Evolutionary conservation across 92 coral and sea anemone species (phyloP).

Genomic region (Desmophyllum pertusum): DNA sequence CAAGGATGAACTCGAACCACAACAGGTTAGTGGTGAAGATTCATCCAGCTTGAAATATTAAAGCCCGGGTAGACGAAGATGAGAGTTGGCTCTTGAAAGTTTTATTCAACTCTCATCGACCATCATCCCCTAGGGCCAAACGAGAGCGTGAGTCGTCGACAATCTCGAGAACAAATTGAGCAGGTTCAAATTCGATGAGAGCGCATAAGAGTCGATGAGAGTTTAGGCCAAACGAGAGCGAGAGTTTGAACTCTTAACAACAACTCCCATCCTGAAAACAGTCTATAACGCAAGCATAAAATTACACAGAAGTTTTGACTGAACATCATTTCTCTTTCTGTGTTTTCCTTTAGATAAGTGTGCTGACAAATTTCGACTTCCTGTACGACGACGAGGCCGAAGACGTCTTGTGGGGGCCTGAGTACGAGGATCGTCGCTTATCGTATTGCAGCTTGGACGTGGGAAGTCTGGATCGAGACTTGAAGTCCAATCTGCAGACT

Average conservation of each 20-base stretch:
- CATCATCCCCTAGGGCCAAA: too few species aligned
- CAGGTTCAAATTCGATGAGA: too few species aligned
- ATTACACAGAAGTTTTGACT: neutral
- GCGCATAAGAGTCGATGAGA: too few species aligned
- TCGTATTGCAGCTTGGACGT: slow-evolving; percentile 82
- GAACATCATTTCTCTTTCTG: neutral
- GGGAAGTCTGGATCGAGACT: slow-evolving; percentile 63
- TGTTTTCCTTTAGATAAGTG: slow-evolving; percentile 71
- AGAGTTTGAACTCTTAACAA: too few species aligned
- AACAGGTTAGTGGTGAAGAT: slow-evolving; percentile 43
- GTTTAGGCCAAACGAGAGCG: too few species aligned
- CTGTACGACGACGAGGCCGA: slow-evolving; percentile 96
- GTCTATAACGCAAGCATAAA: neutral
- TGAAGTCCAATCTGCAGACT: slow-evolving; percentile 63
- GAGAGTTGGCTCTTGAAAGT: too few species aligned
- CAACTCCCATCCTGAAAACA: too few species aligned
- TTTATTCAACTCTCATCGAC: too few species aligned
- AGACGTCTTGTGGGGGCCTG: slow-evolving; percentile 89
- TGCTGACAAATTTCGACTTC: slow-evolving; percentile 94
- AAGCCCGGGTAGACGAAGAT: too few species aligned
- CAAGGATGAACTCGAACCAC: slow-evolving; percentile 86
- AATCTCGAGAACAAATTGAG: too few species aligned
- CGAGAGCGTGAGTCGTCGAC: too few species aligned
- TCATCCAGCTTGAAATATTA: neutral
- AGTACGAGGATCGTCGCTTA: slow-evolving; percentile 77